Percentiles rank a stretch among this genome's conserved stretches.
Conservation (phyloP, 2,888 invertebrate genomes). For the Oscheius sp. region DNA sequence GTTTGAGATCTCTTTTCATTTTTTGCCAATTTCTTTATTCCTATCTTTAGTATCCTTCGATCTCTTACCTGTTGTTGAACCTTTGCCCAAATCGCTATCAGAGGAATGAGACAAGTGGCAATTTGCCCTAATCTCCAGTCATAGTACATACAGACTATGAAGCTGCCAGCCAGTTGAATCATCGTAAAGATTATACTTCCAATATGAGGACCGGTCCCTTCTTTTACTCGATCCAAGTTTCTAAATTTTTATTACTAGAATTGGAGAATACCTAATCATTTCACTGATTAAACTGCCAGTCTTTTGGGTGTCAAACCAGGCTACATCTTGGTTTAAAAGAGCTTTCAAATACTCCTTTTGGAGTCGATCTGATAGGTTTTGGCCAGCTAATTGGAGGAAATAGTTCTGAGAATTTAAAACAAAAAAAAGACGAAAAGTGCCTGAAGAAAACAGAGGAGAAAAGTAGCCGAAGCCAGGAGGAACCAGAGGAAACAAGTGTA, state of each 20-base stretch:
- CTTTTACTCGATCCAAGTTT: slow-evolving; percentile 63
- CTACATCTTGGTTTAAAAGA: neutral
- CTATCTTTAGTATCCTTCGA: slow-evolving; percentile 47
- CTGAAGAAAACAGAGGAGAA: neutral
- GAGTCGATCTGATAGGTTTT: neutral
- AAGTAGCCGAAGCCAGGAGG: neutral
- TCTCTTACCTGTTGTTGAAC: neutral
- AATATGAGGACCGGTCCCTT: slow-evolving; percentile 64
- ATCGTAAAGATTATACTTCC: slow-evolving; percentile 54
- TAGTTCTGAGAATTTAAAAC: slow-evolving; percentile 6
- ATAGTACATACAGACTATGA: slow-evolving; percentile 53
- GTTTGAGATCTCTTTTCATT: slow-evolving; percentile 23
- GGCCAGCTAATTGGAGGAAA: neutral
- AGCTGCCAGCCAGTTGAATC: slow-evolving; percentile 26
- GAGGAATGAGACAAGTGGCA: slow-evolving; percentile 67
- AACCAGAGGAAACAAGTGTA: neutral
- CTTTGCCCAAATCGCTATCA: slow-evolving; percentile 54
- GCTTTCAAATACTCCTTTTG: neutral
- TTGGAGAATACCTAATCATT: slow-evolving; percentile 34
- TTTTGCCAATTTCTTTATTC: neutral
- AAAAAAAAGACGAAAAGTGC: neutral
- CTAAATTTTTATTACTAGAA: slow-evolving; percentile 31
- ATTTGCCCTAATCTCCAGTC: slow-evolving; percentile 64
- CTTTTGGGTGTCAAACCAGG: neutral
- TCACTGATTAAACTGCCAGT: neutral